phyloP scores from a whole-genome alignment of 2,888 invertebrate species.

The Villa cingulata region DNA sequence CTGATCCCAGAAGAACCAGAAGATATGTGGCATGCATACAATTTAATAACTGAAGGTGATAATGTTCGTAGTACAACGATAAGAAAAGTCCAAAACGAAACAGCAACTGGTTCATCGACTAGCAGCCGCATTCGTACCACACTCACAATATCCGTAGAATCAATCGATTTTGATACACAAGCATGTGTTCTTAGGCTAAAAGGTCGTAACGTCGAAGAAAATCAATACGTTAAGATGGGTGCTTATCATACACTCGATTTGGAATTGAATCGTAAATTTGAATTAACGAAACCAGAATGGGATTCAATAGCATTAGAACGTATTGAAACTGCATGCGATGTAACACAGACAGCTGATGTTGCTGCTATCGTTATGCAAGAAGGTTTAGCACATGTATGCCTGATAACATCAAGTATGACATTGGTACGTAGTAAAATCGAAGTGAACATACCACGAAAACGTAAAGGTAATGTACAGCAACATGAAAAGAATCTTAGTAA shows the following conservation, averaged over 20 bases:
- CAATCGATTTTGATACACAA: constrained; percentile 96
- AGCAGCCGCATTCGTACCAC: constrained; percentile 83
- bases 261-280: constrained; percentile 89
- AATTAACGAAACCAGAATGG: constrained; percentile 75
- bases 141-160: constrained; percentile 81
- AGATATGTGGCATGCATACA: constrained; percentile 99
- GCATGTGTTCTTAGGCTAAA: constrained; percentile 90
- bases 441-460: constrained; percentile 85
- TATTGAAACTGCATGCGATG: constrained; percentile 90
- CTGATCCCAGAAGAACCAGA: constrained; percentile 92
- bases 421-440: constrained; percentile 92
- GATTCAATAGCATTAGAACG: constrained; percentile 84
- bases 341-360: constrained; percentile 84
- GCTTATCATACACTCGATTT: constrained; percentile 97
- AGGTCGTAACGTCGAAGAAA: constrained; percentile 93
- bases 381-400: constrained; percentile 88
- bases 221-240: constrained; percentile 98
- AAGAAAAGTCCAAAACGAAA: constrained; percentile 80
- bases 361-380: constrained; percentile 98
- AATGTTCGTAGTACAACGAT: constrained; percentile 80
- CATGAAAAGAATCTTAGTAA: constrained; percentile 89
- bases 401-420: constrained; percentile 95
- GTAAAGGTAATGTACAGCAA: constrained; percentile 86
- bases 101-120: constrained; percentile 87
- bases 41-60: constrained; percentile 83